Evolutionary conservation across 1,140 invertebrate genomes (phyloP).

Genomic region (Cephus cinctus): DNA sequence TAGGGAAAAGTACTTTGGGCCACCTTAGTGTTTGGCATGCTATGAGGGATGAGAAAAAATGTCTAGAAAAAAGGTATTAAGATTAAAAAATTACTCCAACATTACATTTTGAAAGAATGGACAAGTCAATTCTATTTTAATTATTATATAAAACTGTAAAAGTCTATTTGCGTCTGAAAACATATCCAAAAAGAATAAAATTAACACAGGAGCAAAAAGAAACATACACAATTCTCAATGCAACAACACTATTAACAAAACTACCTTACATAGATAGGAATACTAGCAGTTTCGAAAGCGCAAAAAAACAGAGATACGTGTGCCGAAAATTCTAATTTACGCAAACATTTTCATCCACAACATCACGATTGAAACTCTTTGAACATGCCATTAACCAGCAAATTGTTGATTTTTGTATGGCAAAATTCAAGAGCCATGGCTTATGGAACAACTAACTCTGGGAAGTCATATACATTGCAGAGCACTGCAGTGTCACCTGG

Average conservation of each 20-base stretch:
- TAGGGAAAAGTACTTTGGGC: no score
- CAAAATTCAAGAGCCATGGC: conserved; percentile 78
- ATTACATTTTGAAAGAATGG: no score
- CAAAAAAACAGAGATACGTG: conserved; percentile 39
- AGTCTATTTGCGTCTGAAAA: conserved; percentile 60
- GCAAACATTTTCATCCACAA: conserved; percentile 61
- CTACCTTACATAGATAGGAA: conserved; percentile 43
- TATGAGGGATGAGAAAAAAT: no score
- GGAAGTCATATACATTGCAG: conserved; percentile 88
- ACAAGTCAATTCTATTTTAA: no score
- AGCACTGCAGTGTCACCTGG: conserved; percentile 72
- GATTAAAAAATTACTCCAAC: no score
- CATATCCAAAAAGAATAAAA: conserved; percentile 34
- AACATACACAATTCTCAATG: conserved; percentile 39
- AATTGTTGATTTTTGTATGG: conserved; percentile 65
- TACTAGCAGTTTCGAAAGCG: conserved; percentile 36
- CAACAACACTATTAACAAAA: conserved; percentile 42
- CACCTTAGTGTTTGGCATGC: no score
- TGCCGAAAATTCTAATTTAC: conserved; percentile 67
- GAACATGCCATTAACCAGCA: conserved; percentile 60
- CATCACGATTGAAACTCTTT: conserved; percentile 62
- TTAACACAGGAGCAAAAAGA: conserved; percentile 33
- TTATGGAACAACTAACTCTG: conserved; percentile 76
- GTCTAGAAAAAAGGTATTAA: no score
- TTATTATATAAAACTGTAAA: conserved; percentile 50